Conservation (phyloP, 2,797 vertebrate species). For the Gymnocypris eckloni region DNA sequence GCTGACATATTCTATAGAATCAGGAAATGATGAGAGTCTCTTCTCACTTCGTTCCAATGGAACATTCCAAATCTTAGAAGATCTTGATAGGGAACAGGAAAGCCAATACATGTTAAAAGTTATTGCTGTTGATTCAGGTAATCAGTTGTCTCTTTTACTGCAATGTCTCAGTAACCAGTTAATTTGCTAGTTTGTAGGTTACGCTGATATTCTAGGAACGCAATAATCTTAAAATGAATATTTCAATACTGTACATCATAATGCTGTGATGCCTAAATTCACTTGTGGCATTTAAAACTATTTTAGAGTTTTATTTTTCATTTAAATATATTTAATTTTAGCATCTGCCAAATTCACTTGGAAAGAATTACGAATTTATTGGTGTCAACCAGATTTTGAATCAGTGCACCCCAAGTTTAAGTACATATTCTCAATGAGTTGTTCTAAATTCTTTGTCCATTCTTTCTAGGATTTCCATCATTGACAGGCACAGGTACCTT, state of each 20-base stretch:
- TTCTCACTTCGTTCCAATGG: conserved; percentile 75
- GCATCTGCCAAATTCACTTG: background rate
- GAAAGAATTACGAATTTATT: background rate
- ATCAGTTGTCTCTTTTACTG: conserved; percentile 27
- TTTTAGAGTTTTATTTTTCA: background rate
- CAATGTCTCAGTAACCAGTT: background rate
- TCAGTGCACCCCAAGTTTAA: background rate
- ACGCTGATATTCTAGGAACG: background rate
- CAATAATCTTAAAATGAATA: background rate
- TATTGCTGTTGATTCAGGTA: conserved; percentile 80
- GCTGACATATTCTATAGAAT: conserved; percentile 71
- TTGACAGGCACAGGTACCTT: conserved; percentile 76
- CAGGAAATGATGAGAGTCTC: conserved; percentile 65
- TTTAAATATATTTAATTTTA: background rate
- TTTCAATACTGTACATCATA: background rate
- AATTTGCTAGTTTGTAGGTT: background rate
- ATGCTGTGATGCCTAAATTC: background rate
- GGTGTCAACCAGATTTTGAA: background rate
- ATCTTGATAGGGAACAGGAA: conserved; percentile 74
- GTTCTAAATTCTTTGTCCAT: conserved; percentile 43
- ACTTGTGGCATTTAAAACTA: background rate
- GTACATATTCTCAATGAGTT: conserved; percentile 31
- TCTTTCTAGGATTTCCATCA: conserved; percentile 71
- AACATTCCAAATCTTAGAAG: conserved; percentile 69
- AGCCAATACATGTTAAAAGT: conserved; percentile 67